Base-by-base conservation (phyloP, 1,140 invertebrate species). In the Aphis craccivora region DNA sequence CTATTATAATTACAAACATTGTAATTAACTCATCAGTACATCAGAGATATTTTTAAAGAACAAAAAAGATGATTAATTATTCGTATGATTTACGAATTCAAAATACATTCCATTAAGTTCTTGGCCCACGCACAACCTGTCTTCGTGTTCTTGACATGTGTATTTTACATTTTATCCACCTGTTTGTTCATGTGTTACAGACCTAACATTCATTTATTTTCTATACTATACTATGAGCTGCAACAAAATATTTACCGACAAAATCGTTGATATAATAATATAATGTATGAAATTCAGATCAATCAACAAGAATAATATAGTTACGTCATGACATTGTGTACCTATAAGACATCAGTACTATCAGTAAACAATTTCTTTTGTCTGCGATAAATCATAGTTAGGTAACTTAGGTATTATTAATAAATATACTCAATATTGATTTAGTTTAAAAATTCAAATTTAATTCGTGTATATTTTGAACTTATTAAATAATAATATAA, bases 11-110 rank as follows among this genome's bases (percentile, higher is more conserved):
- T 89, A 89, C 87, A 40, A 23, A 40, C 35, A 40, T 25, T 25
- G 88, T 89, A 89, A 89, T 89, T 89, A 55, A 89, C 88, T 55
- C 88, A 37, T 55, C 48, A 6, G n/a, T 20, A 55, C 48, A 40
- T 23, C n/a, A 55, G 48, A 0, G 40, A 37, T 37, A 89, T 55
- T 53, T 53, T 89, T 55, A 8, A 55, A 55, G 35, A 55, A 89
- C 88, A 9, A 40, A 89, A 89, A 89, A 89, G 8, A 89, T 55
- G 88, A 89, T 89, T 55, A 55, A 89, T 89, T 55, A 55, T 89
- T 55, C 35, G 35, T 89, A 25, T 55, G 37, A 53, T 89, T 89
- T 48, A 14, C 51, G 51, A 40, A 89, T 55, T 23, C 35, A 55
- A 55, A 89, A 55, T 40, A 40, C 88, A 14, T 89, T 89, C 88